Evolutionary conservation across 2,113 vertebrate species (phyloP), one percentile per base, ranked within the genome.

Genomic region (Serinus canaria): DNA sequence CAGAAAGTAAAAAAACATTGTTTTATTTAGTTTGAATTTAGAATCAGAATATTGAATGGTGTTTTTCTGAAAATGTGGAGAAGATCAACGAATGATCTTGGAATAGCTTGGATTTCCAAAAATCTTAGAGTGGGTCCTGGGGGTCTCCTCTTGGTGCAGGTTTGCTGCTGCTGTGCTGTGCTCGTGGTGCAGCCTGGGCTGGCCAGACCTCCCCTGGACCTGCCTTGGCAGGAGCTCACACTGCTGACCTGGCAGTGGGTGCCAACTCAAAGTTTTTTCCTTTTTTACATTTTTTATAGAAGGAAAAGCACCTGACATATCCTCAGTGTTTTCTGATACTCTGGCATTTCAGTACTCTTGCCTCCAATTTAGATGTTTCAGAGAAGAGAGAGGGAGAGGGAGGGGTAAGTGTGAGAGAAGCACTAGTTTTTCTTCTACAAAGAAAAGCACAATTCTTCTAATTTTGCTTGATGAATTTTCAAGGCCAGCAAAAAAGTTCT

Each of bases 21-120:
- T 53, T 87, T 91, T 90, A 68, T 94, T 92, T 83, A 83, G 12
- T 70, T 93, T 79, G 39, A 94, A 74, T 94, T 96, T 96, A 81
- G 67, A 87, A 81, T 91, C 83, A 87, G 13, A 73, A 91, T 73
- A 89, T 28, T 75, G 18, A 95, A 93, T 75, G 39, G 22, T 58
- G 63, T 35, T 83, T 92, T 97, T 92, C n/a, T 11, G 4, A 91
- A 82, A 28, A 72, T 14, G 23, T 59, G 66, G n/a, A 79, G 33
- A 69, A 62, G 52, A 83, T 87, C 31, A 84, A 19, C 2, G 23
- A 55, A 68, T 89, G 62, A 83, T 81, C 52, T 55, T 68, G 64
- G 30, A 74, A 60, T 31, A 81, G 11, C 43, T 35, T 59, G 13
- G 25, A 22, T 31, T 67, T 76, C 44, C 17, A 35, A 6, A 76